Evolutionary conservation across 2,113 vertebrate genomes (phyloP).

Genomic region (Calonectris borealis): DNA sequence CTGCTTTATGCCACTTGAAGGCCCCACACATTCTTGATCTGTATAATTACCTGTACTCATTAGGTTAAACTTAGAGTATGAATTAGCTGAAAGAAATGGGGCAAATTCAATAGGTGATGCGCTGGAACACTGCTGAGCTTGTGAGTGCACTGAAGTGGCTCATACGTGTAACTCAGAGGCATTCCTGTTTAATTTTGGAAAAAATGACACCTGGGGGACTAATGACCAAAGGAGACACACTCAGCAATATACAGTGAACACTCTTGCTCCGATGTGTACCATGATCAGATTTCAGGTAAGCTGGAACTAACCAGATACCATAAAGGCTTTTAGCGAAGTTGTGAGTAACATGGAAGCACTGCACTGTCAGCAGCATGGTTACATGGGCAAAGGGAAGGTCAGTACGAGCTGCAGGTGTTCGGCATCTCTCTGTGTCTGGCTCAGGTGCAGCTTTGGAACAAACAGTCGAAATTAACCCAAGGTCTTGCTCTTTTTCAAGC

Average conservation of each 20-base stretch:
- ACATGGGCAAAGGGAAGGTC: not conserved
- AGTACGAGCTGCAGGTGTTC: not conserved
- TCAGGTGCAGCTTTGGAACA: not conserved
- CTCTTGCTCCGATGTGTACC: accelerated
- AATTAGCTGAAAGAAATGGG: not conserved
- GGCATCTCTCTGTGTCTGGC: not conserved
- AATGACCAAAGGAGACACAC: not conserved
- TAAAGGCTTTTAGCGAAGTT: not conserved
- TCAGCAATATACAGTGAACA: not conserved
- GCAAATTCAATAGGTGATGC: not conserved
- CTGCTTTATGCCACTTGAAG: not conserved
- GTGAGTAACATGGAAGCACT: not conserved
- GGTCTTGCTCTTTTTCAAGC: not conserved
- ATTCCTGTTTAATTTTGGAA: not conserved
- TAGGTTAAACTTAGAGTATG: not conserved
- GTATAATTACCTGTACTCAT: not conserved
- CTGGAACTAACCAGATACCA: not conserved
- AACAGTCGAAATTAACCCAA: not conserved
- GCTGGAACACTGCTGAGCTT: not conserved
- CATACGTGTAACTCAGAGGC: not conserved
- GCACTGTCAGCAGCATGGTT: not conserved
- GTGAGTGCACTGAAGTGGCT: not conserved
- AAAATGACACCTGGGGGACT: not conserved
- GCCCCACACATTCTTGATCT: not conserved
- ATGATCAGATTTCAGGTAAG: not conserved